A percentile compares a stretch with the other conserved stretches of the same genome.
These are phyloP conservation scores for Pelagia noctiluca DNA, from an alignment of 30 jellyfish, hydroid and myxozoan genomes.

Conservation along the genomic window DNA sequence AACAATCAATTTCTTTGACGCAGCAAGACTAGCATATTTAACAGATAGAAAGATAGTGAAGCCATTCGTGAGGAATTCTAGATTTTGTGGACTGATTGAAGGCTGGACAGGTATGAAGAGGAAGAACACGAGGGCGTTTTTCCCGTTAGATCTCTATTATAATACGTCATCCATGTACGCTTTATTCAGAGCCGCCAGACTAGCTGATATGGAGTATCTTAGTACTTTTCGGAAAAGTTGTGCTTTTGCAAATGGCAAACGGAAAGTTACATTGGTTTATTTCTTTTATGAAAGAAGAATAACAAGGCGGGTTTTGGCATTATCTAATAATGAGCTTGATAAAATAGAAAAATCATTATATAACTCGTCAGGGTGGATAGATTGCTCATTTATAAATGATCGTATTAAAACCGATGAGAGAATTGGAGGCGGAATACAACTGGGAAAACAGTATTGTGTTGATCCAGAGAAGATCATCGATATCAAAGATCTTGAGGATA, in stretches of 20 bases:
- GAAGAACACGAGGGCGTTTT: constrained; percentile 79
- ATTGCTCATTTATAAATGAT: constrained; percentile 79
- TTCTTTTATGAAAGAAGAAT: constrained; percentile 66
- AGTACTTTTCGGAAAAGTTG: constrained; percentile 52
- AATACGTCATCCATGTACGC: constrained; percentile 58
- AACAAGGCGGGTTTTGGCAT: constrained; percentile 36
- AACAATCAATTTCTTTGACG: constrained; percentile 79
- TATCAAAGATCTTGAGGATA: constrained; percentile 50
- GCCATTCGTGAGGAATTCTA: constrained; percentile 90
- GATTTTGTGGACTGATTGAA: constrained; percentile 85
- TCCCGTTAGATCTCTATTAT: constrained; percentile 83
- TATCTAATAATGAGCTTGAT: constrained; percentile 46
- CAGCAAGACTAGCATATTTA: constrained; percentile 82
- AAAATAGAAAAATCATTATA: constrained; percentile 27
- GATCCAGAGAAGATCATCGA: constrained; percentile 78
- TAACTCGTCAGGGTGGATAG: constrained; percentile 73
- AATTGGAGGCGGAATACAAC: constrained; percentile 51
- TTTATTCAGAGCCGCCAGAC: constrained; percentile 23
- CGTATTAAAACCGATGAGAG: constrained; percentile 62
- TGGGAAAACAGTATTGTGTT: constrained; percentile 83
- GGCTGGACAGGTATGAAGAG: constrained; percentile 96
- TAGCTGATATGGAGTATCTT: constrained; percentile 70
- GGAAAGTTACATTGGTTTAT: constrained; percentile 58
- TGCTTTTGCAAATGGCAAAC: constrained; percentile 34
- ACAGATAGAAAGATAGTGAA: constrained; percentile 70